These are phyloP conservation scores for Channa argus DNA, from an alignment of 2,113 vertebrate species.

Conservation along the genomic window DNA sequence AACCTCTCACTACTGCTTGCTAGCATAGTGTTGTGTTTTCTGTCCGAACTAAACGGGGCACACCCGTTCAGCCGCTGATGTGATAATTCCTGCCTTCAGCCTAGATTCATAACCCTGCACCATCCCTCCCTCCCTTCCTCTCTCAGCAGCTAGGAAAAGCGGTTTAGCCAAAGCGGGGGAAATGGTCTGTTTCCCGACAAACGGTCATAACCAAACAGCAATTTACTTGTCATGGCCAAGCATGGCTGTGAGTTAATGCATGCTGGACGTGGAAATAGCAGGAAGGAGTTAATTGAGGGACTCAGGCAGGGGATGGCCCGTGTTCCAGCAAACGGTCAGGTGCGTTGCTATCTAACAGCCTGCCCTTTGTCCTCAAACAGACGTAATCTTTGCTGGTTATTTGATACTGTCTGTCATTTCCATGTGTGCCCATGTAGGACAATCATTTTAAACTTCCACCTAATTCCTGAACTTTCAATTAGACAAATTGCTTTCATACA, in stretches of 20 bases:
- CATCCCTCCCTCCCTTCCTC: conserved; percentile 40
- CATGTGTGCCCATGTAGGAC: conserved; percentile 55
- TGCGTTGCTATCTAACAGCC: conserved; percentile 75
- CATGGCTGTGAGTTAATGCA: conserved; percentile 66
- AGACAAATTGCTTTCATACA: conserved; percentile 78
- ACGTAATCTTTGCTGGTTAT: conserved; percentile 64
- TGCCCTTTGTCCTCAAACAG: conserved; percentile 71
- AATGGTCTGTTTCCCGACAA: conserved; percentile 80
- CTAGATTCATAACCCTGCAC: conserved; percentile 56
- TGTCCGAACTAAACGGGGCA: conserved; percentile 53
- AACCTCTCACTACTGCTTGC: conserved; percentile 39
- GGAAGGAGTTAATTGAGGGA: conserved; percentile 82
- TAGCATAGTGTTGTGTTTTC: conserved; percentile 41
- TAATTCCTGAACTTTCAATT: conserved; percentile 78
- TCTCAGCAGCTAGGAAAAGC: conserved; percentile 55
- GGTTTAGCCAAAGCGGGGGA: conserved; percentile 79
- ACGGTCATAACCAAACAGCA: conserved; percentile 80
- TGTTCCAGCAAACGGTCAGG: conserved; percentile 68
- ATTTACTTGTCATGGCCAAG: conserved; percentile 80
- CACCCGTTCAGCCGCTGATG: conserved; percentile 71
- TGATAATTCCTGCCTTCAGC: conserved; percentile 80
- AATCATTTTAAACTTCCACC: conserved; percentile 69
- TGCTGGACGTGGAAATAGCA: conserved; percentile 78
- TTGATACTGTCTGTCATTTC: conserved; percentile 73
- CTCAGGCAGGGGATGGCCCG: conserved; percentile 55